Evolutionary conservation across 2,113 vertebrate species (phyloP).

Genomic region (Aptenodytes forsteri): DNA sequence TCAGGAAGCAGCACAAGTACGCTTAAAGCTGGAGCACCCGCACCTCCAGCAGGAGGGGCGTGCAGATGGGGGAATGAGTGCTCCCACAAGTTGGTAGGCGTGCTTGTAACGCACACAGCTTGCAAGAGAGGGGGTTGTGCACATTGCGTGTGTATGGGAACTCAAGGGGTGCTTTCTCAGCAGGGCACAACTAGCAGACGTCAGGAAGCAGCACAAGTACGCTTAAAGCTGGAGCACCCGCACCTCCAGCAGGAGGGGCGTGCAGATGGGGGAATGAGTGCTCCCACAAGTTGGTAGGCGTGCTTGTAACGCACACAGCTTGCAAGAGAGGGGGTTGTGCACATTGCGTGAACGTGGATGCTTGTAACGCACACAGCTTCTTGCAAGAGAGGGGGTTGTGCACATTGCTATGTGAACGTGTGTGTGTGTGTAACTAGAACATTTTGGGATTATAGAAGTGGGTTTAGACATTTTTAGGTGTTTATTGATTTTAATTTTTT

Average conservation of each 20-base stretch:
- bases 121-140: neutral
- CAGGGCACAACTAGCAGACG: no score
- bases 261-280: no score
- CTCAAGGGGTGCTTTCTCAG: no score
- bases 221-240: no score
- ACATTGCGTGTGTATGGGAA: no score
- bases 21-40: neutral
- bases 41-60: neutral
- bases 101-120: neutral
- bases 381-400: neutral
- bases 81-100: neutral
- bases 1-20: neutral
- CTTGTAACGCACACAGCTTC: neutral
- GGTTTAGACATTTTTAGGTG: neutral
- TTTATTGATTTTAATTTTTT: neutral
- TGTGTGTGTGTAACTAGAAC: neutral
- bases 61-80: no score
- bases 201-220: no score
- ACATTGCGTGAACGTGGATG: no score
- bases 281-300: no score
- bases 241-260: no score
- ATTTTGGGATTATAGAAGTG: neutral
- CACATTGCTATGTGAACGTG: fast-evolving
- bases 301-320: no score
- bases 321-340: no score